A percentile compares a stretch with the other conserved stretches of the same genome.
Conservation (phyloP, 2,888 invertebrate genomes). For the Cryptus viduatorius region DNA sequence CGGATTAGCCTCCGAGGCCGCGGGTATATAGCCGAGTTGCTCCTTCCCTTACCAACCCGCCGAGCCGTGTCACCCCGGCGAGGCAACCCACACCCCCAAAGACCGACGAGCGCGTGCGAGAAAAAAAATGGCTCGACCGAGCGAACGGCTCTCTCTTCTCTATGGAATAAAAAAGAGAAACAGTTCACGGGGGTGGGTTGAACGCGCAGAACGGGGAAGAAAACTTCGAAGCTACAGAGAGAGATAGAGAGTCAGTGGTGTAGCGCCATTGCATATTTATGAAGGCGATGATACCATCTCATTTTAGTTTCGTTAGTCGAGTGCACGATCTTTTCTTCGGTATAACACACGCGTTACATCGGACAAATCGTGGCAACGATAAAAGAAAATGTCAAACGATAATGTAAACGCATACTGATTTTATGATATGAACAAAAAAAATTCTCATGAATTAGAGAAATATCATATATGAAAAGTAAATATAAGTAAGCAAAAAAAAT, state of each 20-base stretch:
- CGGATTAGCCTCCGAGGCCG: constrained; percentile 61
- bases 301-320: constrained; percentile 61
- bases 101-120: constrained; percentile 52
- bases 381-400: constrained; percentile 19
- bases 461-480: too few relatives aligned
- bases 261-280: constrained; percentile 65
- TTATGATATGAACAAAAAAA: not conserved
- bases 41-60: constrained; percentile 20
- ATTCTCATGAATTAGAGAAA: too few relatives aligned
- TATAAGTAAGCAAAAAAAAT: too few relatives aligned
- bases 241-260: constrained; percentile 12
- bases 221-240: not conserved
- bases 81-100: constrained; percentile 17
- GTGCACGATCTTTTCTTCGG: constrained; percentile 23
- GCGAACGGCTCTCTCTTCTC: constrained; percentile 51
- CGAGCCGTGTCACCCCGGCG: constrained; percentile 39
- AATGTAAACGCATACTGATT: constrained; percentile 31
- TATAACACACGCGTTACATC: constrained; percentile 15
- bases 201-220: not conserved
- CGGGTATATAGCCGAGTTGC: not conserved
- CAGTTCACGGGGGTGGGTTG: constrained; percentile 32
- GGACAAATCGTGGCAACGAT: constrained; percentile 32
- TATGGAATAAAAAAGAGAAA: constrained; percentile 50
- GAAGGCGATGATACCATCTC: constrained; percentile 62
- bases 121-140: constrained; percentile 61